phyloP scores from a whole-genome alignment of 2,888 invertebrate species.

The Pristionchus mayeri region DNA sequence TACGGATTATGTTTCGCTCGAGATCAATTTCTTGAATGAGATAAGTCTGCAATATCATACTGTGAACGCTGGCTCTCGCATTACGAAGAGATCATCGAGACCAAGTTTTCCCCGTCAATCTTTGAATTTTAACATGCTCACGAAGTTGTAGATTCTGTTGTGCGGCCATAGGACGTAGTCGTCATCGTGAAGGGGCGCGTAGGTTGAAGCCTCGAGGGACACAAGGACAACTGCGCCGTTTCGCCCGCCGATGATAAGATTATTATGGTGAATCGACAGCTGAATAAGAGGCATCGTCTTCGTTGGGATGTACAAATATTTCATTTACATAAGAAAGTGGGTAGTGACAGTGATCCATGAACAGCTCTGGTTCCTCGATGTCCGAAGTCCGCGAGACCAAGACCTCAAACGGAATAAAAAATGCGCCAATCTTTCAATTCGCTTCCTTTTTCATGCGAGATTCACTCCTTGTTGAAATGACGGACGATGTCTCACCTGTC shows the following conservation, averaged over 20 bases:
- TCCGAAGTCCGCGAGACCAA: background rate
- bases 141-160: conserved; percentile 43
- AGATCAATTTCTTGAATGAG: conserved; percentile 57
- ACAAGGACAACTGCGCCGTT: conserved; percentile 31
- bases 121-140: background rate
- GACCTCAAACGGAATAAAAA: no score
- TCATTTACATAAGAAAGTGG: conserved; percentile 18
- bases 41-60: conserved; percentile 53
- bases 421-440: no score
- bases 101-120: no score
- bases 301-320: background rate
- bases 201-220: background rate
- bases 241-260: conserved; percentile 18
- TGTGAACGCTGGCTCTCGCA: background rate
- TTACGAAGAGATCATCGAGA: no score
- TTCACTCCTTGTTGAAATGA: no score
- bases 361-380: conserved; percentile 28
- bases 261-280: background rate
- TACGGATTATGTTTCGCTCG: conserved; percentile 60
- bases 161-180: conserved; percentile 35
- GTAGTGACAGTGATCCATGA: conserved; percentile 28
- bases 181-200: background rate
- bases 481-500: no score
- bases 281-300: conserved; percentile 6
- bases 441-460: no score